Base-by-base conservation (phyloP, 1,140 invertebrate genomes). In the Drosophila guanche region DNA sequence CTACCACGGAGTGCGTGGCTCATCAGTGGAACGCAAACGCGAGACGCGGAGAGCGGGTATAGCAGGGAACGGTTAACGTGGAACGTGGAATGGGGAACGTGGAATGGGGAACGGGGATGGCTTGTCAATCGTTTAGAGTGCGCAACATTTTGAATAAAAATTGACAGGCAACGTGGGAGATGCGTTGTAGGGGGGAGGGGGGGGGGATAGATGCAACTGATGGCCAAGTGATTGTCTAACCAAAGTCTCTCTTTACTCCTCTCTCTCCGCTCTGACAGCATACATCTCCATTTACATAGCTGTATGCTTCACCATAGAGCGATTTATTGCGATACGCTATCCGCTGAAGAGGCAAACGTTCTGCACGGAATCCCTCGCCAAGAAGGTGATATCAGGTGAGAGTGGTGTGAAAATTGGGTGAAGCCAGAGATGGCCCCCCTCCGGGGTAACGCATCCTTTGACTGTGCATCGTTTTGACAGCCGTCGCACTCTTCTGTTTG, bases 271-370 rank as follows among this genome's bases (percentile, higher is more conserved):
- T 29, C 10, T 37, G 10, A 62, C 84, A 95, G 94, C 94, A 73
- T 95, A 94, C 90, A 94, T 95, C 33, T 95, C 95, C 20, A 95
- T 95, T 37, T 96, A 95, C 95, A 91, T 96, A 51, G 96, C 95
- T 25, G 95, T 96, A 3, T 94, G 95, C 27, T 96, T 96, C 89
- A 96, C 95, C 3, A 93, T 96, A 55, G 95, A 96, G 91, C 91
- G 95, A 43, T 96, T 95, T 92, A 95, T 96, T 52, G 95, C 95
- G 25, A 95, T 96, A 4, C 94, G 95, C 69, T 94, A 96, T 92
- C 96, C 96, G 20, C 94, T 96, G 80, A 93, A 94, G 68, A 95
- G 95, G 22, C 95, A 95, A 91, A 93, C 94, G 29, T 93, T 95
- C 75, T 95, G 95, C 81, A 95, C 95, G 2, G 94, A 95, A 71